Base-by-base conservation (phyloP, 2,888 invertebrate species). In the Yponomeuta sedellus region DNA sequence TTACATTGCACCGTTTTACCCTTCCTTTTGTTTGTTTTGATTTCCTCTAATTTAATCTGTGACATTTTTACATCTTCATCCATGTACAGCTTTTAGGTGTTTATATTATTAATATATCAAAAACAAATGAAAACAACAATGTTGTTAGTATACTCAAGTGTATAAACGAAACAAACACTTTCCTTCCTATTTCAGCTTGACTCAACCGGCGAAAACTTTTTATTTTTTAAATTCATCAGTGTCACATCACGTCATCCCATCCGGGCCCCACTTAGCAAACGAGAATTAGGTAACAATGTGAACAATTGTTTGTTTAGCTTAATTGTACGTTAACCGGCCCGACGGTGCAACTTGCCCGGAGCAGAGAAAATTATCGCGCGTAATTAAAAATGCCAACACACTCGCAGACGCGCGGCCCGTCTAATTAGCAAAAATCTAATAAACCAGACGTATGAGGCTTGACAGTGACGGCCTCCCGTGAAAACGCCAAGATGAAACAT, bases 381-480 rank as follows among this genome's bases (percentile, higher is more conserved):
- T 89, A 91, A 88, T 91, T 89, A 89, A 89, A 90, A 90, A 91
- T 86, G 85, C 90, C 87, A 87, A 89, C 88, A 86, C 79, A 85
- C 86, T 81, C 85, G 80, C 81, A 86, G 83, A 85, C 86, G 79
- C 75, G 83, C 82, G 77, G 84, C 83, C 82, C 84, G 86, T 86
- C 88, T 89, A 89, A 90, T 89, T 90, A 89, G 86, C 87, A 90
- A 89, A 89, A 90, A 89, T 89, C 89, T 91, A 89, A 89, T 89
- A 88, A 88, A 88, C 62, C 66, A 87, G 85, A 86, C 88, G 78
- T 80, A 81, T 81, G 78, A 69, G 82, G 44, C 82, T 78, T 83
- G 91, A 90, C 91, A 90, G 86, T 89, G 89, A 91, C 88, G 84
- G 74, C 88, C 86, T 82, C 82, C 83, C 83, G 84, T 87, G 86